A percentile compares a stretch with the other conserved stretches of the same genome.
Conservation (phyloP, 1,140 invertebrate species). For the Meloidogyne exigua region DNA sequence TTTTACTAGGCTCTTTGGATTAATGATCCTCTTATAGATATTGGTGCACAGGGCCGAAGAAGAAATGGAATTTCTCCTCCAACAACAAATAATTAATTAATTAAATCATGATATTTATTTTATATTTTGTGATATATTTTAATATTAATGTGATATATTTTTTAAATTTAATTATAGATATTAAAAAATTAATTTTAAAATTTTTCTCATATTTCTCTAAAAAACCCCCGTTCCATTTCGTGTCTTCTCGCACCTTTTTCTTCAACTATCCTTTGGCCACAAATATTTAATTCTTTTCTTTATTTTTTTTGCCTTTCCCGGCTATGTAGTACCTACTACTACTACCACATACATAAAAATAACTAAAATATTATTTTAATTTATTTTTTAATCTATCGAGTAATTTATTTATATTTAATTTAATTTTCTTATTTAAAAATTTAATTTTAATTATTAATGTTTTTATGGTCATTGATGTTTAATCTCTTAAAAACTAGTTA, state of each 20-base stretch:
- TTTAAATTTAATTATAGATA: neutral
- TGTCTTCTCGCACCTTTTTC: neutral
- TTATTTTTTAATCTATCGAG: no score
- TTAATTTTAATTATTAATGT: neutral
- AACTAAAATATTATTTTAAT: neutral
- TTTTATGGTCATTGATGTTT: neutral
- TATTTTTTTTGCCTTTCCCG: no score
- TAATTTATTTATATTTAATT: no score
- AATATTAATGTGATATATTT: neutral
- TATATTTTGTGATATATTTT: neutral
- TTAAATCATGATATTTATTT: neutral
- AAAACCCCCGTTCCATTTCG: neutral
- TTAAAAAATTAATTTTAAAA: neutral
- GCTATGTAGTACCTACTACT: neutral
- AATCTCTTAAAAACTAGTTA: neutral
- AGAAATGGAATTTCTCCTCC: constrained; percentile 25
- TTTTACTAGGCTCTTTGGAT: constrained; percentile 67
- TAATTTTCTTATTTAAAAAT: neutral
- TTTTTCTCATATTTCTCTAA: no score
- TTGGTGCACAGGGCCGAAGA: constrained; percentile 41
- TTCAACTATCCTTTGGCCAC: neutral
- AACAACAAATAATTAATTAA: neutral
- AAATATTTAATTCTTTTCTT: neutral
- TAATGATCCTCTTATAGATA: constrained; percentile 67
- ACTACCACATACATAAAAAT: no score